Base-by-base conservation (phyloP, 2,888 invertebrate genomes). In the Drymonia ruficornis region DNA sequence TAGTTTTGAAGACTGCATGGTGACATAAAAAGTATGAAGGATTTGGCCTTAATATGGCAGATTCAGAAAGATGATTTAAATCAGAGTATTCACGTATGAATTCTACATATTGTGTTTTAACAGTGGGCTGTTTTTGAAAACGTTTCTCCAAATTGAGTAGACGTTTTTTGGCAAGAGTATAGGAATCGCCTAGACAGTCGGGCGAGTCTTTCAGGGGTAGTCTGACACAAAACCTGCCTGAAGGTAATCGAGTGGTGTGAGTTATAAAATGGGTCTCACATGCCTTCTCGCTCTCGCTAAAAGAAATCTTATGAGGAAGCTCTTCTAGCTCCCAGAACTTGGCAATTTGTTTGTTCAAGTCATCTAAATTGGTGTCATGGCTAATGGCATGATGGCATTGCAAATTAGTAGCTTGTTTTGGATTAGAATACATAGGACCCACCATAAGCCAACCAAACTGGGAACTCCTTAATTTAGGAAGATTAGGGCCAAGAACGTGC, bases 1-100 rank as follows among this genome's bases (percentile, higher is more conserved):
- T 38, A 18, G 60, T 53, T 5, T 55, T 56, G 2, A 64, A 44
- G 0, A 67, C 56, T 5, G 59, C 54, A 43, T 63, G 65, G 44
- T 67, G 67, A 5, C 58, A 52, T 31, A 59, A 31, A 28, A 52
- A 61, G 31, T 62, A 57, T 12, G 51, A 29, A 2, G 50, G 40
- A 28, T 29, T 18, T 7, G 51, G 42, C 29, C 9, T 29, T 29
- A 29, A 9, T 29, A 29, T 31, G 2, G n/a, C 3, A 2, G 36
- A 34, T 15, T 16, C 16, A 19, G 51, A 49, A 0, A 56, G 12
- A 23, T 56, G 56, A 1, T 31, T 42, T 43, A 52, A 46, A 1
- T 46, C 13, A 0, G 36, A 15, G 23, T 56, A 56, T 47, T 56
- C 56, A 1, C 15, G 8, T n/a, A 56, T 52, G 13, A 56, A 56